Evolutionary conservation across 2,888 invertebrate genomes (phyloP), one percentile per base, ranked within the genome.

Genomic region (Perdita meconis): DNA sequence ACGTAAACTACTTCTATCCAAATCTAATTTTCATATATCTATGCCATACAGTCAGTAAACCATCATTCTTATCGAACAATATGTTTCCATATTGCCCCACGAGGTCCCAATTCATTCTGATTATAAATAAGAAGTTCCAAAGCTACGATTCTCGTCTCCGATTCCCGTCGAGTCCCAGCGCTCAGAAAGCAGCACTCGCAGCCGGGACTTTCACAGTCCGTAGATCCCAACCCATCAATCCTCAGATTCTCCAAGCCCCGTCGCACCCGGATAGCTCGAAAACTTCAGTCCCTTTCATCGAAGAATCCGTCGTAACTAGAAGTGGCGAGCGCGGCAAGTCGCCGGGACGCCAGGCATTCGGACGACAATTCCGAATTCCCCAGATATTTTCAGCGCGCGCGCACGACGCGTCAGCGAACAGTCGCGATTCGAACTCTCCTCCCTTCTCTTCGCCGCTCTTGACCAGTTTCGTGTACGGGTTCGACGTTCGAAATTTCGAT

Each of bases 281-380:
- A 74, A 74, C 36, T 74, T 70, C 47, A n/a, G 42, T 44, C 22
- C 75, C 53, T 74, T 75, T 74, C 75, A 60, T 0, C 65, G 38
- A 47, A 55, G 74, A 75, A 75, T 75, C 64, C 65, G 75, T 65
- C 65, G 65, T 53, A 60, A 75, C 59, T 47, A 8, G 26, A 75
- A 75, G 75, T 75, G 65, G 24, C 75, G 53, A 44, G 57, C 34
- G 65, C 22, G 30, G 65, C 51, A 60, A 72, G 59, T 75, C 24
- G 34, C 34, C 16, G 44, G 59, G 34, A 59, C 38, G 75, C 47
- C 74, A 53, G n/a, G 74, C 53, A 40, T 66, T 59, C 59, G 53
- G 74, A 59, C 59, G 75, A 70, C 74, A 82, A 81, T 74, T 82
- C 65, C 73, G 80, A 68, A 59, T 66, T 53, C 74, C 68, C 66